A percentile compares a stretch with the other conserved stretches of the same genome.
phyloP scores from a whole-genome alignment of 2,888 invertebrate genomes.

The Phalera bucephala region DNA sequence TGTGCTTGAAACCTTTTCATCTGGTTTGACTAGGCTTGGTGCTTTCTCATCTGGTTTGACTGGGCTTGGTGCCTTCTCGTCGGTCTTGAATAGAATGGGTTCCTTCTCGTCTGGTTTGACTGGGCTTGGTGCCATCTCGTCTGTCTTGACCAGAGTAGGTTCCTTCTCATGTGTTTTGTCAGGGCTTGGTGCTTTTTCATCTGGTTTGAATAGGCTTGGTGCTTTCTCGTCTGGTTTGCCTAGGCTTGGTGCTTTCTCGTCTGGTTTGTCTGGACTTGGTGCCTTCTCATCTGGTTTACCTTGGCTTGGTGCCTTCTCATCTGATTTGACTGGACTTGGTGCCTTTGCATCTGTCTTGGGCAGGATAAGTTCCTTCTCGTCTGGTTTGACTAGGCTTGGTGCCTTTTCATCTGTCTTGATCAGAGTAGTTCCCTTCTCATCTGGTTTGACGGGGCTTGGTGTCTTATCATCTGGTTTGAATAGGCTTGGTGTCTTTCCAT shows the following conservation, averaged over 20 bases:
- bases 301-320: constrained; percentile 4
- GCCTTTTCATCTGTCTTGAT: constrained; percentile 5
- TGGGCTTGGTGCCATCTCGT: constrained; percentile 3
- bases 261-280: constrained; percentile 5
- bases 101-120: constrained; percentile 4
- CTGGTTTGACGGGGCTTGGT: not conserved
- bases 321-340: not conserved
- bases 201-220: constrained; percentile 7
- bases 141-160: not conserved
- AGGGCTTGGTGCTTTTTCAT: constrained; percentile 3
- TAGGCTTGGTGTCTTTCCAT: constrained; percentile 9
- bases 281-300: constrained; percentile 3
- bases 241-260: not conserved
- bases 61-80: no score
- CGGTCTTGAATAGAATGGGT: not conserved
- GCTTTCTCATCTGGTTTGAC: no score
- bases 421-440: not conserved
- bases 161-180: constrained; percentile 1
- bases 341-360: constrained; percentile 5
- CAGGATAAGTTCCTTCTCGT: constrained; percentile 13
- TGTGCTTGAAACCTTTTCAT: not conserved
- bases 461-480: no score
- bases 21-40: constrained; percentile 3
- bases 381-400: constrained; percentile 1
- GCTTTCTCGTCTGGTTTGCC: constrained; percentile 5